Evolutionary conservation across 2,888 invertebrate genomes (phyloP).

Genomic region (Papilio demoleus): DNA sequence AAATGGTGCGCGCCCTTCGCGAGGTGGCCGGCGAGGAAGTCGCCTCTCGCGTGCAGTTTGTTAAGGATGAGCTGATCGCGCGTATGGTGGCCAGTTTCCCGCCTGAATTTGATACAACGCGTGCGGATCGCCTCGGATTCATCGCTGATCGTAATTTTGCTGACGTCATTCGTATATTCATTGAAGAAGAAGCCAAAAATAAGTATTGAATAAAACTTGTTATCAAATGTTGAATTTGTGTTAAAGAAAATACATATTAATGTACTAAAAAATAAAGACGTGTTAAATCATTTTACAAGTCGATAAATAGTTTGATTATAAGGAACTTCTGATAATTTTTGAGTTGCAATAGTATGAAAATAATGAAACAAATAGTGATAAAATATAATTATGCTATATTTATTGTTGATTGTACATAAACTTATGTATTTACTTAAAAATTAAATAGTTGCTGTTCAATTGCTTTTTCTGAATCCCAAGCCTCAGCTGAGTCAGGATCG

Average conservation of each 20-base stretch:
- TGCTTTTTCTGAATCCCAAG: conserved; percentile 72
- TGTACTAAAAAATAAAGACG: background rate
- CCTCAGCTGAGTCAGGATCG: conserved; percentile 57
- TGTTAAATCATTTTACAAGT: background rate
- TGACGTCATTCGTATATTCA: conserved; percentile 62
- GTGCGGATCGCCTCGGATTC: conserved; percentile 66
- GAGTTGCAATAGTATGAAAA: background rate
- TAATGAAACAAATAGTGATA: background rate
- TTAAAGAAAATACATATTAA: background rate
- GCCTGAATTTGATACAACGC: conserved; percentile 59
- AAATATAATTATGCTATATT: conserved; percentile 15
- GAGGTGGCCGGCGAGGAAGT: conserved; percentile 60
- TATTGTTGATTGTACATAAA: conserved; percentile 27
- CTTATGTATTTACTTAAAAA: conserved; percentile 53
- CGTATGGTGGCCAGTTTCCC: conserved; percentile 65
- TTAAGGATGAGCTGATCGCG: conserved; percentile 56
- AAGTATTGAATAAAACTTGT: background rate
- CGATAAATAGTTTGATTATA: background rate
- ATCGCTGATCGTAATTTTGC: conserved; percentile 59
- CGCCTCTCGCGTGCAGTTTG: conserved; percentile 58
- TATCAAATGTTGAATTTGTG: background rate
- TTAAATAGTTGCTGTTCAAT: conserved; percentile 74
- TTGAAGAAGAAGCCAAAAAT: conserved; percentile 50
- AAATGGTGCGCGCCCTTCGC: conserved; percentile 62
- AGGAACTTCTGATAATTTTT: background rate